Conservation (phyloP, 92 coral and sea anemone species). For the Porites cylindrica region DNA sequence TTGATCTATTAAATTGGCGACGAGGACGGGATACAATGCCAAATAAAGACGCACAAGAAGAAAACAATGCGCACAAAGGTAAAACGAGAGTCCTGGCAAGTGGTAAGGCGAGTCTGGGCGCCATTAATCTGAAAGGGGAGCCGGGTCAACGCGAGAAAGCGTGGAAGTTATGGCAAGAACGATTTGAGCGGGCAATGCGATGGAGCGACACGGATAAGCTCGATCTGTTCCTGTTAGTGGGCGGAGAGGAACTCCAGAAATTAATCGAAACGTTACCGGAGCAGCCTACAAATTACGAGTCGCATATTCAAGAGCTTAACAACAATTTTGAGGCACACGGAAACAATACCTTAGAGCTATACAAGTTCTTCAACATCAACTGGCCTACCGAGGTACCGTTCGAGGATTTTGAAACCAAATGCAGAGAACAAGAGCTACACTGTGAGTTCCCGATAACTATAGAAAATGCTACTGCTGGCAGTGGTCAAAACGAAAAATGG, state of each 20-base stretch:
- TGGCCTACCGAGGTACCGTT: slow-evolving; percentile 33
- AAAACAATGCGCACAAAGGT: slow-evolving; percentile 11
- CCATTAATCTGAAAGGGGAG: slow-evolving; percentile 35
- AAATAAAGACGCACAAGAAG: too few relatives aligned
- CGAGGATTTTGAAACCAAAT: slow-evolving; percentile 27
- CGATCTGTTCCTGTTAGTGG: slow-evolving; percentile 56
- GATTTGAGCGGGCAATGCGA: slow-evolving; percentile 40
- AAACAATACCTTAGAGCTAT: slow-evolving; percentile 28
- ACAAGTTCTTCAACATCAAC: slow-evolving; percentile 17
- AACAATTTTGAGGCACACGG: slow-evolving; percentile 4
- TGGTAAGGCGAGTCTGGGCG: slow-evolving; percentile 30
- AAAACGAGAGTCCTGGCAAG: slow-evolving; percentile 41
- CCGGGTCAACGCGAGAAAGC: slow-evolving; percentile 15
- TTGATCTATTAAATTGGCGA: slow-evolving; percentile 26
- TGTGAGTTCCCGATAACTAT: slow-evolving; percentile 32
- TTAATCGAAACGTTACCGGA: not conserved
- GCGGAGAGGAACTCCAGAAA: slow-evolving; percentile 54
- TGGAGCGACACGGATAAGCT: slow-evolving; percentile 40
- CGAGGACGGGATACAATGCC: not conserved
- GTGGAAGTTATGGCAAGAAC: slow-evolving; percentile 29
- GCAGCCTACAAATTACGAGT: not conserved
- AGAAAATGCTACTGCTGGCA: slow-evolving; percentile 21
- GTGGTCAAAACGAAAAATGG: slow-evolving; percentile 11
- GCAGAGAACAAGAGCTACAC: slow-evolving; percentile 13
- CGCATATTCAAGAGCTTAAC: slow-evolving; percentile 32